Conservation (phyloP, 2,888 invertebrate species). For the Aphidius colemani region DNA sequence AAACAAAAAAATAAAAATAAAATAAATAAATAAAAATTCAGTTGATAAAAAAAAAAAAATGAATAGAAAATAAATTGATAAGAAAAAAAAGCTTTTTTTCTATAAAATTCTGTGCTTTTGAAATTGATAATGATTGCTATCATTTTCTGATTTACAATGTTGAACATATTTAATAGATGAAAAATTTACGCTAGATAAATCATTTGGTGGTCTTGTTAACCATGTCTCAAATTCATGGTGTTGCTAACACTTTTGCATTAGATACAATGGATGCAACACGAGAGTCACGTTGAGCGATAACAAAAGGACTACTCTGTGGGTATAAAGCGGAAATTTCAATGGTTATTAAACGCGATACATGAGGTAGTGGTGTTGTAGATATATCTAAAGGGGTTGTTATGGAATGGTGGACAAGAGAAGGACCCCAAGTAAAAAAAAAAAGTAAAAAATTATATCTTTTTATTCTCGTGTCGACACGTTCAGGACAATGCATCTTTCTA, state of each 20-base stretch:
- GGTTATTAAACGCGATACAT: conserved; percentile 38
- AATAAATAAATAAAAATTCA: not conserved
- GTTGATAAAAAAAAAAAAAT: not conserved
- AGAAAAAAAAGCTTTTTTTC: not conserved
- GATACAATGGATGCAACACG: conserved; percentile 5
- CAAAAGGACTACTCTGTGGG: conserved; percentile 33
- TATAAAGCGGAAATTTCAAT: conserved; percentile 39
- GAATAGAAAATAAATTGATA: conserved; percentile 11
- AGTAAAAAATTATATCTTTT: no score
- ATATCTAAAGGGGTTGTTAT: conserved; percentile 1
- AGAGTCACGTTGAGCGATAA: conserved; percentile 27
- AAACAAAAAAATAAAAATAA: conserved; percentile 7
- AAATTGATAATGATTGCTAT: no score
- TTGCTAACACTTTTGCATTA: conserved; percentile 7
- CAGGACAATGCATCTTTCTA: conserved; percentile 23
- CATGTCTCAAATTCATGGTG: conserved; percentile 15
- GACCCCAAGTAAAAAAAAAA: conserved; percentile 18
- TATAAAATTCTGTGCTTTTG: not conserved
- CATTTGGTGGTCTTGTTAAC: not conserved
- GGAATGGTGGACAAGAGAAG: conserved; percentile 15
- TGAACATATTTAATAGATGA: no score
- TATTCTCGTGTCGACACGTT: not conserved
- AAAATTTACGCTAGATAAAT: not conserved
- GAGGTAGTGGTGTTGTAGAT: conserved; percentile 7
- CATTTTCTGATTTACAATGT: no score